A percentile compares a stretch with the other conserved stretches of the same genome.
Evolutionary conservation across 2,797 vertebrate species (phyloP).

Genomic region (Rhynchonycteris naso): DNA sequence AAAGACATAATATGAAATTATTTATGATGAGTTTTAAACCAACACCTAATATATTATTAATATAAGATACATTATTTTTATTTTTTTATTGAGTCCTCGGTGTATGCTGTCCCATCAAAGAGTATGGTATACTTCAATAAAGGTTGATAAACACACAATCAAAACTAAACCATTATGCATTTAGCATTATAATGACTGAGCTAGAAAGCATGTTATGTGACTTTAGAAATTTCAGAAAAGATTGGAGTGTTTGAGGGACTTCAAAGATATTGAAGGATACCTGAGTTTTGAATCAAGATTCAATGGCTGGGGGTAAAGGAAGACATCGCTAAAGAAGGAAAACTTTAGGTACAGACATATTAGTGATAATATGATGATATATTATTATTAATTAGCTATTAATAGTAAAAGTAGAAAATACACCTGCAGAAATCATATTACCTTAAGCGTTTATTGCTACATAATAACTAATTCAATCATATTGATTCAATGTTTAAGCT

Average conservation of each 20-base stretch:
- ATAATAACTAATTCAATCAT: background rate
- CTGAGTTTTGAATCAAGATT: background rate
- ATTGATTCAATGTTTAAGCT: background rate
- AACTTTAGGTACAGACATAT: background rate
- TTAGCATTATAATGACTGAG: background rate
- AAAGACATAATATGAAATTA: background rate
- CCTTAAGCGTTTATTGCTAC: background rate
- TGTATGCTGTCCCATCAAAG: background rate
- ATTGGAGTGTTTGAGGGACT: background rate
- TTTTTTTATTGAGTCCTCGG: background rate
- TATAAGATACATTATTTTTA: background rate
- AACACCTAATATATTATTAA: background rate
- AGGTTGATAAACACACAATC: background rate
- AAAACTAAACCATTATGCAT: background rate
- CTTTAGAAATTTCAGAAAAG: background rate
- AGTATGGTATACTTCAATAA: background rate
- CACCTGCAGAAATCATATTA: background rate
- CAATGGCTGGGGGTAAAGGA: background rate
- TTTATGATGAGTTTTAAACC: background rate
- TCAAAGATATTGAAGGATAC: background rate
- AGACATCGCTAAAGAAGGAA: background rate
- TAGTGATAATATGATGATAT: background rate
- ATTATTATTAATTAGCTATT: background rate
- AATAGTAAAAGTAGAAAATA: background rate
- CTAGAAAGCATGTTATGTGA: background rate